Percentiles rank a stretch among this genome's conserved stretches.
phyloP scores from a whole-genome alignment of 2,888 invertebrate genomes.

The Atrina japonica region DNA sequence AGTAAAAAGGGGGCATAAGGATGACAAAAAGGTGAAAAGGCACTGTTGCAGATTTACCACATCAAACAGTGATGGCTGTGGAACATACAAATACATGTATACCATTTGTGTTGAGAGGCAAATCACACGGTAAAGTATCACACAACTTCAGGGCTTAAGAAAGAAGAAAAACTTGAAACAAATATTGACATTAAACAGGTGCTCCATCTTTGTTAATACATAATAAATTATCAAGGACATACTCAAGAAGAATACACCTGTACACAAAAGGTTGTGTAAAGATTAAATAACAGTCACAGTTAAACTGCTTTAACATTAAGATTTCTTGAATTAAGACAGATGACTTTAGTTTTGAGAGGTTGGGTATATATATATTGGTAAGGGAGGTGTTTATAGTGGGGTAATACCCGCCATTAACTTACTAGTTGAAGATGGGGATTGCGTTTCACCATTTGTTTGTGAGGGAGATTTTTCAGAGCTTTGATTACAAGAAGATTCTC shows the following conservation, averaged over 20 bases:
- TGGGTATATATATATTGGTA: not conserved
- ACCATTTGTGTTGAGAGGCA: too few relatives aligned
- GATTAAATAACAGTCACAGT: not conserved
- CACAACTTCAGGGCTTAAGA: too few relatives aligned
- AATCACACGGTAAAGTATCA: too few relatives aligned
- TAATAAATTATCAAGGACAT: not conserved
- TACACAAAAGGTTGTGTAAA: not conserved
- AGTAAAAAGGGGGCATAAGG: too few relatives aligned
- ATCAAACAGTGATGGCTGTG: too few relatives aligned
- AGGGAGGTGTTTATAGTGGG: not conserved
- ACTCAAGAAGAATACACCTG: not conserved
- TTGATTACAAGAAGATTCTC: not conserved
- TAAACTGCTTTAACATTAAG: not conserved
- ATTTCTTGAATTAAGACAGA: too few relatives aligned
- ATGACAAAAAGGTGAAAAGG: too few relatives aligned
- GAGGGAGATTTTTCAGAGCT: constrained; percentile 8
- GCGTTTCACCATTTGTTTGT: constrained; percentile 29
- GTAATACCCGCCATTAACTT: constrained; percentile 1
- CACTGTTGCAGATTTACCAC: too few relatives aligned
- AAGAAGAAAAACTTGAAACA: too few relatives aligned
- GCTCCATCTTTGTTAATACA: too few relatives aligned
- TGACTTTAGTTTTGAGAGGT: not conserved
- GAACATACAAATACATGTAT: too few relatives aligned
- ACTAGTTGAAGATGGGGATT: constrained; percentile 24
- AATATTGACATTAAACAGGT: too few relatives aligned